Evolutionary conservation across 92 coral and sea anemone species (phyloP).

Genomic region (Porites divaricata): DNA sequence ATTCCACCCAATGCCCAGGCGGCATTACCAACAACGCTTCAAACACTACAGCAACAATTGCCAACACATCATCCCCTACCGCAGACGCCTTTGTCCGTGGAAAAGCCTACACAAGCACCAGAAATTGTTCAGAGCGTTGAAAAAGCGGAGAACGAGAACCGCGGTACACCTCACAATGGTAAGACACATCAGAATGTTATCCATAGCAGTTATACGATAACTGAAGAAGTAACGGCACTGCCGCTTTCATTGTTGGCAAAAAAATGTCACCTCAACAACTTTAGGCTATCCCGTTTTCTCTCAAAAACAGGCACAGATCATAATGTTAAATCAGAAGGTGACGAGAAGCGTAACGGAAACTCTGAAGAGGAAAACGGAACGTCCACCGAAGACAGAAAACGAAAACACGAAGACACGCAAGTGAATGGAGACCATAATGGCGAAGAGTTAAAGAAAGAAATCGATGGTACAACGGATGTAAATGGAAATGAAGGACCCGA

Average conservation of each 20-base stretch:
- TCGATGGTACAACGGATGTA: conserved; percentile 76
- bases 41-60: conserved; percentile 58
- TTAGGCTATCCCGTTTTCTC: background rate
- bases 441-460: conserved; percentile 60
- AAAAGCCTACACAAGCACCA: conserved; percentile 58
- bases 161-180: conserved; percentile 69
- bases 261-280: too few relatives aligned
- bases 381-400: conserved; percentile 65
- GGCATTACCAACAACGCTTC: conserved; percentile 64
- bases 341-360: conserved; percentile 48
- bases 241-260: too few relatives aligned
- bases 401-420: conserved; percentile 70
- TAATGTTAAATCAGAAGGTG: conserved; percentile 55
- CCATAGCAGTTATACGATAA: background rate
- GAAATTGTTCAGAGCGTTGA: conserved; percentile 68
- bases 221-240: too few relatives aligned
- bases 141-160: conserved; percentile 57
- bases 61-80: conserved; percentile 52
- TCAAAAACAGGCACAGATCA: conserved; percentile 23
- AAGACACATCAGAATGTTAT: background rate
- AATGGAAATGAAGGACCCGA: conserved; percentile 92
- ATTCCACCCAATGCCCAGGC: conserved; percentile 83
- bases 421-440: conserved; percentile 58
- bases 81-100: conserved; percentile 58
- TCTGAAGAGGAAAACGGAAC: conserved; percentile 53